A percentile compares a stretch with the other conserved stretches of the same genome.
Evolutionary conservation across 1,140 invertebrate genomes (phyloP).

Genomic region (Solenopsis invicta): DNA sequence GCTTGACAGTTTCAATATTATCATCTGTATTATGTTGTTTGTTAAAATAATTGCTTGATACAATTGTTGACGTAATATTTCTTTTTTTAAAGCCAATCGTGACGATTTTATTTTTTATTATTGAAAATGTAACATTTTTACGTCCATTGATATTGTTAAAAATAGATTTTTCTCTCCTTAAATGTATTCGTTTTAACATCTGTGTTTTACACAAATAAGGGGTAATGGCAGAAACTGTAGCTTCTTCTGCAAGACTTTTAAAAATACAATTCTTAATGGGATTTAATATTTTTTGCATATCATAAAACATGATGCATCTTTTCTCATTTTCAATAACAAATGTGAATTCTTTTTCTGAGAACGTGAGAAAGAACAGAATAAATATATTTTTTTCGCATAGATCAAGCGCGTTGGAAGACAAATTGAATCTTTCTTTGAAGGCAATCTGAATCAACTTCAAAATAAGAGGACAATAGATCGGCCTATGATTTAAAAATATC

Average conservation of each 20-base stretch:
- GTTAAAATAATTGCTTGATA: neutral
- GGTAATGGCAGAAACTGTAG: neutral
- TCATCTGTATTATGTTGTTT: neutral
- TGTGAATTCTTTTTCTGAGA: slow-evolving; percentile 66
- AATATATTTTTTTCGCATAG: slow-evolving; percentile 59
- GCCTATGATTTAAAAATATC: slow-evolving; percentile 77
- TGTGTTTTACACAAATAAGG: slow-evolving; percentile 7
- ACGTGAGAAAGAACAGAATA: slow-evolving; percentile 75
- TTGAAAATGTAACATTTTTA: slow-evolving; percentile 1
- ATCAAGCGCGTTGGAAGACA: slow-evolving; percentile 36
- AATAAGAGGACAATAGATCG: slow-evolving; percentile 70
- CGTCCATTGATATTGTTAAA: neutral
- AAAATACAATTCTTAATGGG: slow-evolving; percentile 60
- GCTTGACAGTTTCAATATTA: neutral
- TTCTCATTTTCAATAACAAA: slow-evolving; percentile 40
- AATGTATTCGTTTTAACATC: neutral
- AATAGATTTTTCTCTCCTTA: neutral
- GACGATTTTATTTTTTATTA: neutral
- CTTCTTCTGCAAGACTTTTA: slow-evolving; percentile 53
- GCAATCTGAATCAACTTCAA: slow-evolving; percentile 59
- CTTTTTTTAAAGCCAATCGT: slow-evolving; percentile 2
- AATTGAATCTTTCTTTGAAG: slow-evolving; percentile 9
- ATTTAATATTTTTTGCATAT: slow-evolving; percentile 53
- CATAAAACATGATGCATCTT: slow-evolving; percentile 62
- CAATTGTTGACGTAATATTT: neutral